phyloP scores from a whole-genome alignment of 2,888 invertebrate species.

The Sacculina carcini region DNA sequence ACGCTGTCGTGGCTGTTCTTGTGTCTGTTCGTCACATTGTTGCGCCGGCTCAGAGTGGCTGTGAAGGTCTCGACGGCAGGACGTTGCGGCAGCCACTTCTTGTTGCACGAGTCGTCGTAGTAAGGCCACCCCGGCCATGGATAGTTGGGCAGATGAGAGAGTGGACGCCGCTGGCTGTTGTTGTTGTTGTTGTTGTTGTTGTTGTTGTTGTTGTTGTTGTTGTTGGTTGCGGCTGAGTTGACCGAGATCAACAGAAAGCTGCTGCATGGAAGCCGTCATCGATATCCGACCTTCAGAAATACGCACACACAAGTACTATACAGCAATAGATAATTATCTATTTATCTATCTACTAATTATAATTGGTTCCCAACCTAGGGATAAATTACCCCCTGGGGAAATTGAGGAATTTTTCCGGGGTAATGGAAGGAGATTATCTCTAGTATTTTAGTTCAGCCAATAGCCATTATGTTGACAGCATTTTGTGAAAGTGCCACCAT shows the following conservation, averaged over 20 bases:
- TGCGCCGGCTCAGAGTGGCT: background rate
- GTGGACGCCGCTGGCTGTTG: background rate
- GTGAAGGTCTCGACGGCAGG: background rate
- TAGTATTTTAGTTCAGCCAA: too few species aligned
- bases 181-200: background rate
- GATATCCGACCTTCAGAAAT: background rate
- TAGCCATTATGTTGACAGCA: too few species aligned
- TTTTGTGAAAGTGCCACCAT: too few species aligned
- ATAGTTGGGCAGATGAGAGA: background rate
- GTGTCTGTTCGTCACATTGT: background rate
- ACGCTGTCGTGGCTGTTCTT: background rate
- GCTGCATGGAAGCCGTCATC: constrained; percentile 5
- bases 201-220: background rate
- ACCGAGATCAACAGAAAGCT: constrained; percentile 10
- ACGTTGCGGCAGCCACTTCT: too few species aligned
- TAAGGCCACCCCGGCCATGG: background rate
- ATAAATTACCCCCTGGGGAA: too few species aligned
- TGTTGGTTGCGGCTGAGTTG: constrained; percentile 7
- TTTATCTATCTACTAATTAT: too few species aligned
- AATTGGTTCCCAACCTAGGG: too few species aligned
- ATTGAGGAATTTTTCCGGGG: too few species aligned
- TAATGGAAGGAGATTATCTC: too few species aligned
- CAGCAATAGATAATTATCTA: background rate
- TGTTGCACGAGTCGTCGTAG: constrained; percentile 2
- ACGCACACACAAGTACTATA: background rate